Evolutionary conservation across 2,113 vertebrate genomes (phyloP).

Genomic region (Epinephelus moara): DNA sequence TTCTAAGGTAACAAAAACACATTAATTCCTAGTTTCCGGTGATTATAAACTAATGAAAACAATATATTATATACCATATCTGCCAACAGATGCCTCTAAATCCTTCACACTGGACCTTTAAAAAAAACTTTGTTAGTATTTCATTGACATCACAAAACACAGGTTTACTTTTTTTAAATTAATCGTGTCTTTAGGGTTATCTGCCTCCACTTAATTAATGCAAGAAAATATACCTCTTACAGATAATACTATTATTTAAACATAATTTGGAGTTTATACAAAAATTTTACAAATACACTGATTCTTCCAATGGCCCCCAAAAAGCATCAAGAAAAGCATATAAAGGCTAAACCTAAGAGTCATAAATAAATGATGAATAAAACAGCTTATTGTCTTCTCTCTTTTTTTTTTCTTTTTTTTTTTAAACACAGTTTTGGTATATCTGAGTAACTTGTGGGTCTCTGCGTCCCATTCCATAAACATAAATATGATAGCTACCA

Average conservation of each 20-base stretch:
- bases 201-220: constrained; percentile 10
- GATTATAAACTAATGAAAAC: too few species aligned
- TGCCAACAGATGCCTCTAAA: too few species aligned
- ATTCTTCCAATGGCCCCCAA: constrained; percentile 42
- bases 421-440: constrained; percentile 73
- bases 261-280: constrained; percentile 54
- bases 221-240: constrained; percentile 37
- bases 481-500: constrained; percentile 77
- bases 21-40: too few species aligned
- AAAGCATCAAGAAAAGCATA: constrained; percentile 44
- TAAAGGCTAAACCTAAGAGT: constrained; percentile 53
- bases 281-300: constrained; percentile 26
- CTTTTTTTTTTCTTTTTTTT: constrained; percentile 14
- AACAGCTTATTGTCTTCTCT: constrained; percentile 76
- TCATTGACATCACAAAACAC: constrained; percentile 32
- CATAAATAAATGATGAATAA: constrained; percentile 79
- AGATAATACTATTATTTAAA: constrained; percentile 52
- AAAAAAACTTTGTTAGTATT: constrained; percentile 21
- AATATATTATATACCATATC: too few species aligned
- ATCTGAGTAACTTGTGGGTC: constrained; percentile 69
- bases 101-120: not conserved
- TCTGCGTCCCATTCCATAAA: constrained; percentile 64
- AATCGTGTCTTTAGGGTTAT: constrained; percentile 34
- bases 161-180: constrained; percentile 27
- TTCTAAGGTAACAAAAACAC: too few species aligned